A percentile compares a stretch with the other conserved stretches of the same genome.
Conservation (phyloP, 2,888 invertebrate species). For the Zootermopsis nevadensis region DNA sequence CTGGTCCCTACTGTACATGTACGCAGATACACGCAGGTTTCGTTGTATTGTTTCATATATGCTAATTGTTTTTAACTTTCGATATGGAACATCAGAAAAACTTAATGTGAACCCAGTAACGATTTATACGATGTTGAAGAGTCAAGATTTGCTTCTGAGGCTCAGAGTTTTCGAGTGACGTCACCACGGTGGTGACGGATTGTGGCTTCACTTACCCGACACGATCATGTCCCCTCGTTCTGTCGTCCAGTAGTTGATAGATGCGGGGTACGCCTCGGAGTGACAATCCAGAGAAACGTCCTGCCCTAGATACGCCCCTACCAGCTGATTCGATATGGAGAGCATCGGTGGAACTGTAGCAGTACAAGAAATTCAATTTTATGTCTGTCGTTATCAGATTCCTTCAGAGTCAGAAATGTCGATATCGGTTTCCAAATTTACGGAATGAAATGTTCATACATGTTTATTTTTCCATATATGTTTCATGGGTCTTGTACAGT, state of each 20-base stretch:
- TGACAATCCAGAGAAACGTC: slow-evolving; percentile 90
- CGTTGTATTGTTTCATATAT: too few relatives aligned
- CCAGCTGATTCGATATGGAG: slow-evolving; percentile 92
- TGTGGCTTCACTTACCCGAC: slow-evolving; percentile 75
- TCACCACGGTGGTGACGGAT: neutral
- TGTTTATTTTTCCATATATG: too few relatives aligned
- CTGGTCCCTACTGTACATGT: too few relatives aligned
- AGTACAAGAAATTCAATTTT: slow-evolving; percentile 51
- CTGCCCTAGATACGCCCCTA: slow-evolving; percentile 89
- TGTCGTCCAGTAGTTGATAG: slow-evolving; percentile 95
- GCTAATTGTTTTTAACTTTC: too few relatives aligned
- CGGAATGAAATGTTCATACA: neutral
- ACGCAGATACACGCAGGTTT: too few relatives aligned
- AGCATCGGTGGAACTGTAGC: slow-evolving; percentile 91
- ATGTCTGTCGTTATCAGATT: neutral
- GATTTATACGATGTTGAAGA: too few relatives aligned
- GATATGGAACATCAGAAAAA: too few relatives aligned
- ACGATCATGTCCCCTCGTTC: slow-evolving; percentile 93
- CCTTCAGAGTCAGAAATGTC: neutral
- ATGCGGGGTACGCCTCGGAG: slow-evolving; percentile 91
- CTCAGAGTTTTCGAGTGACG: neutral
- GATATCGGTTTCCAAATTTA: neutral
- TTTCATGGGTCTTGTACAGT: too few relatives aligned
- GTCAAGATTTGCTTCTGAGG: too few relatives aligned
- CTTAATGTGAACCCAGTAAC: too few relatives aligned